These are phyloP conservation scores for Etheostoma perlongum DNA, from an alignment of 2,797 vertebrate genomes.

Conservation along the genomic window DNA sequence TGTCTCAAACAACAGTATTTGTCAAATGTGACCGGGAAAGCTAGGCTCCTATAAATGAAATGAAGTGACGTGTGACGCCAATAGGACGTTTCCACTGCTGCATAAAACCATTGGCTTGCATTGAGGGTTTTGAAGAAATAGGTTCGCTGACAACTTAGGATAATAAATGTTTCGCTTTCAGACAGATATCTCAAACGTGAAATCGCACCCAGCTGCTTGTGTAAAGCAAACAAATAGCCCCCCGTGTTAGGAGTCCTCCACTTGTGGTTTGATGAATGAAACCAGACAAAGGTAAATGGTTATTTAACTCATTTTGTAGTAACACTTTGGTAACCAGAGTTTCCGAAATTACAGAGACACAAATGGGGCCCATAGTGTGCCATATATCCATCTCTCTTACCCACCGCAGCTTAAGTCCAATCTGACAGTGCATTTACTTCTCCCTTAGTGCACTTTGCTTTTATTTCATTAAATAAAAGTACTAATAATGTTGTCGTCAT, in stretches of 20 bases:
- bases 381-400: slow-evolving; percentile 79
- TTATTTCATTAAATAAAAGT: slow-evolving; percentile 41
- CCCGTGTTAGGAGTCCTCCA: slow-evolving; percentile 89
- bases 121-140: slow-evolving; percentile 85
- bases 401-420: slow-evolving; percentile 64
- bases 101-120: slow-evolving; percentile 72
- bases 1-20: slow-evolving; percentile 81
- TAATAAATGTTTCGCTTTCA: slow-evolving; percentile 97
- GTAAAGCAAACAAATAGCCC: slow-evolving; percentile 98
- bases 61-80: slow-evolving; percentile 80
- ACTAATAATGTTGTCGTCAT: slow-evolving; percentile 34
- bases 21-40: slow-evolving; percentile 75
- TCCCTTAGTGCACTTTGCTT: slow-evolving; percentile 22
- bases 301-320: slow-evolving; percentile 94
- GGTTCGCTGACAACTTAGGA: slow-evolving; percentile 92
- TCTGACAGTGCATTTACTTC: slow-evolving; percentile 58
- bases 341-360: slow-evolving; percentile 81
- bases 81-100: slow-evolving; percentile 72
- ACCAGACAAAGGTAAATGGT: slow-evolving; percentile 96
- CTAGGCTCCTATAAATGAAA: slow-evolving; percentile 72
- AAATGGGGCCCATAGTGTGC: slow-evolving; percentile 77
- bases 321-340: slow-evolving; percentile 89
- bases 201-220: slow-evolving; percentile 97
- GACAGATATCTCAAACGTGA: slow-evolving; percentile 97
- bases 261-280: slow-evolving; percentile 96